These are phyloP conservation scores for Prenolepis imparis DNA, from an alignment of 2,888 invertebrate genomes.

Conservation along the genomic window DNA sequence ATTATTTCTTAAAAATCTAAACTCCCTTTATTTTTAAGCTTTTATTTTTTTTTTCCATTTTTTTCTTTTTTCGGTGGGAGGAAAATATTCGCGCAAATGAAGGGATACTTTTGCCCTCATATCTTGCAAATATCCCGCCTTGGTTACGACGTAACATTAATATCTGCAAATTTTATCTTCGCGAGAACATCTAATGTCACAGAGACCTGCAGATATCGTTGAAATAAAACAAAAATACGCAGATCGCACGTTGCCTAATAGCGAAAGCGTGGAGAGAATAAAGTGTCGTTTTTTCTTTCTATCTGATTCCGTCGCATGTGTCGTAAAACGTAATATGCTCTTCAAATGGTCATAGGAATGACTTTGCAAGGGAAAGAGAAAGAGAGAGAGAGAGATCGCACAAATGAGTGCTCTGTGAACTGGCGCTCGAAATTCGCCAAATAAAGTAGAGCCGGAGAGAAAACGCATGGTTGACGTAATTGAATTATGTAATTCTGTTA, in stretches of 20 bases:
- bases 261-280: constrained; percentile 14
- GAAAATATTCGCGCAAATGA: neutral
- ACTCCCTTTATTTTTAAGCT: neutral
- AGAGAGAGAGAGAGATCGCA: constrained; percentile 10
- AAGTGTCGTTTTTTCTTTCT: neutral
- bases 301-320: constrained; percentile 19
- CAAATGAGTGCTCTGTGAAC: constrained; percentile 17
- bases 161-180: neutral
- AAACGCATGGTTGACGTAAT: constrained; percentile 37
- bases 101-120: neutral
- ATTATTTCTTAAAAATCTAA: neutral
- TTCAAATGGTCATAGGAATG: constrained; percentile 33
- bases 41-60: neutral
- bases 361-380: neutral
- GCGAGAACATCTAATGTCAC: neutral
- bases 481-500: constrained; percentile 33
- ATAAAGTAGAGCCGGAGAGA: constrained; percentile 30
- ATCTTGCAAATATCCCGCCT: neutral
- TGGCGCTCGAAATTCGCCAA: constrained; percentile 31
- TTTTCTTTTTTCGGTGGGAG: neutral
- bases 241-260: neutral
- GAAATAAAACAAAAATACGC: neutral
- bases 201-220: neutral
- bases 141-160: constrained; percentile 3
- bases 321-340: constrained; percentile 33